A percentile compares a stretch with the other conserved stretches of the same genome.
Conservation (phyloP, 2,888 invertebrate species). For the Habroteleia sp. region DNA sequence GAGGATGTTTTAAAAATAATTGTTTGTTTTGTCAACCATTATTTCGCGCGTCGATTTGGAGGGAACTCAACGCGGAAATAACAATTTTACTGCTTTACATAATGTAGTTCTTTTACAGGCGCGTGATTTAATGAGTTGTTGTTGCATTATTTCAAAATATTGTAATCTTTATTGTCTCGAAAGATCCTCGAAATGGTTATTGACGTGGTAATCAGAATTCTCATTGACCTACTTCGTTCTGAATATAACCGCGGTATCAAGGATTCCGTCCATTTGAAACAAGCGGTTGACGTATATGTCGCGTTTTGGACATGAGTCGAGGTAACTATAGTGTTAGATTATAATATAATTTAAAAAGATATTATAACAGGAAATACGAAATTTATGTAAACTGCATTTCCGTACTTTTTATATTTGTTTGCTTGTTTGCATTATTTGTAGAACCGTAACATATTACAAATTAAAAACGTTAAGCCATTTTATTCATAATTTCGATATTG, state of each 20-base stretch:
- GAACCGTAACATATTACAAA: no score
- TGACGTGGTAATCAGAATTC: slow-evolving; percentile 61
- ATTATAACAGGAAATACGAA: no score
- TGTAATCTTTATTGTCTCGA: slow-evolving; percentile 55
- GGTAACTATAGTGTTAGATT: no score
- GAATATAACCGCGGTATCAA: slow-evolving; percentile 49
- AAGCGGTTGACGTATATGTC: slow-evolving; percentile 16
- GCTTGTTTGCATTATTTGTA: no score
- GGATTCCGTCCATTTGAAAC: slow-evolving; percentile 31
- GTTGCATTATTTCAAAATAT: slow-evolving; percentile 41
- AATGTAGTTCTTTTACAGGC: slow-evolving; percentile 31
- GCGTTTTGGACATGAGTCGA: slow-evolving; percentile 13
- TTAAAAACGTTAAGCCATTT: no score
- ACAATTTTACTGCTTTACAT: slow-evolving; percentile 43
- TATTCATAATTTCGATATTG: no score
- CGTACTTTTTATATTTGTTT: no score
- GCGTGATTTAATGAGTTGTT: slow-evolving; percentile 44
- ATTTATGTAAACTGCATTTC: no score
- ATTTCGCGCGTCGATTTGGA: background rate
- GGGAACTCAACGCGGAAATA: no score
- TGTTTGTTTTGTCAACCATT: slow-evolving; percentile 10
- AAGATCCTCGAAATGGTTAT: slow-evolving; percentile 53
- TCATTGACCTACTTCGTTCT: slow-evolving; percentile 61
- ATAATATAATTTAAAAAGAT: no score
- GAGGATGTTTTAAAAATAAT: slow-evolving; percentile 40